Percentiles rank a stretch among this genome's conserved stretches.
Evolutionary conservation across 2,113 vertebrate species (phyloP).

Genomic region (Ardeotis arabs): DNA sequence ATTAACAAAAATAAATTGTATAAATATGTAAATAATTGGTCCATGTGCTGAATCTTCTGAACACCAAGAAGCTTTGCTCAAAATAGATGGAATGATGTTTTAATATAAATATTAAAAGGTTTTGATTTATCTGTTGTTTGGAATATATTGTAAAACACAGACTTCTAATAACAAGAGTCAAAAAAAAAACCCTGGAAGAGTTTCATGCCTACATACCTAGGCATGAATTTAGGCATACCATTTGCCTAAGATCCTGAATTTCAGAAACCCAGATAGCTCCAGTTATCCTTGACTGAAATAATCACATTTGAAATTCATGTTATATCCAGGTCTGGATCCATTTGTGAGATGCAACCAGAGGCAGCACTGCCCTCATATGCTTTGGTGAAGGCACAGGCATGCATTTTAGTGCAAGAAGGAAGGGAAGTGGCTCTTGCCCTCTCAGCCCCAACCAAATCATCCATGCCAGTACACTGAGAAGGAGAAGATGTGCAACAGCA

Average conservation of each 20-base stretch:
- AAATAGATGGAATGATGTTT: conserved; percentile 11
- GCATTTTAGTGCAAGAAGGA: neutral
- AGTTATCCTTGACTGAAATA: neutral
- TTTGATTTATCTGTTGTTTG: conserved; percentile 25
- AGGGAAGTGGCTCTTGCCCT: neutral
- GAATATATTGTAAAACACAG: conserved; percentile 27
- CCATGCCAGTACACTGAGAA: neutral
- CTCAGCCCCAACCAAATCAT: neutral
- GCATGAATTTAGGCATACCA: neutral
- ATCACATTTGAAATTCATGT: neutral
- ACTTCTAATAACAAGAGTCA: neutral
- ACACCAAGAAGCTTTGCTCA: neutral
- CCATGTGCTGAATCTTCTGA: conserved; percentile 10
- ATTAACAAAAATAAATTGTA: neutral
- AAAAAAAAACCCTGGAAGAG: neutral
- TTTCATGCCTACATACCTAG: neutral
- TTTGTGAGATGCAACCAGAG: neutral
- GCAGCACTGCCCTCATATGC: neutral
- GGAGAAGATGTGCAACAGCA: neutral
- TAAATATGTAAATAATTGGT: conserved; percentile 51
- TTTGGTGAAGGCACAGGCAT: rapidly evolving
- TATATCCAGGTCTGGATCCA: neutral
- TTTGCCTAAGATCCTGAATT: neutral
- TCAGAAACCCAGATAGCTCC: neutral
- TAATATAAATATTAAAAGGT: conserved; percentile 15